Conservation (phyloP, 2,113 vertebrate species). For the Tauraco erythrolophus region DNA sequence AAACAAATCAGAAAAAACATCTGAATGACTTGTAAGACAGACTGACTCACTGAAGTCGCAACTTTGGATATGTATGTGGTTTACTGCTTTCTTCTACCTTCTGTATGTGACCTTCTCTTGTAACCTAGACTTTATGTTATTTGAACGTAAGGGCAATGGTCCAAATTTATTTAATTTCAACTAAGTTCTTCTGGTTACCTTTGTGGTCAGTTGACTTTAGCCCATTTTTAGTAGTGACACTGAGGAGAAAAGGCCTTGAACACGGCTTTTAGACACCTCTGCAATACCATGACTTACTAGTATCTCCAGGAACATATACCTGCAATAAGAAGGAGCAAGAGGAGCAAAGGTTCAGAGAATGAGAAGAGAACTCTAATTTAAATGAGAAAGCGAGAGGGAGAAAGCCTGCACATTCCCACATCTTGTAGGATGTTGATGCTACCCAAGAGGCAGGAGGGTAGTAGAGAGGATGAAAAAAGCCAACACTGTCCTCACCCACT, state of each 20-base stretch:
- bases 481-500: neutral
- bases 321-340: neutral
- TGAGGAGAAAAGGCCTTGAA: neutral
- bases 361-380: neutral
- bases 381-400: neutral
- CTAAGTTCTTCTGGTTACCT: neutral
- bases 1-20: neutral
- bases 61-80: neutral
- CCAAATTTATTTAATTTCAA: neutral
- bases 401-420: neutral
- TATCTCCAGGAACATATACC: neutral
- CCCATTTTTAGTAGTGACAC: neutral
- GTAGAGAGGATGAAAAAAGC: neutral
- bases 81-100: neutral
- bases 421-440: neutral
- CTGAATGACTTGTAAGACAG: neutral
- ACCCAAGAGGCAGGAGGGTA: neutral
- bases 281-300: neutral
- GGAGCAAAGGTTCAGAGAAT: neutral
- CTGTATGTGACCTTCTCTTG: neutral
- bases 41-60: neutral
- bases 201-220: neutral
- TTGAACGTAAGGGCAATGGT: neutral
- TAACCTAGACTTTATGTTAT: neutral
- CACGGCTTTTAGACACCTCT: neutral